Conservation (phyloP, 2,888 invertebrate species). For the Napeogenes sylphis region DNA sequence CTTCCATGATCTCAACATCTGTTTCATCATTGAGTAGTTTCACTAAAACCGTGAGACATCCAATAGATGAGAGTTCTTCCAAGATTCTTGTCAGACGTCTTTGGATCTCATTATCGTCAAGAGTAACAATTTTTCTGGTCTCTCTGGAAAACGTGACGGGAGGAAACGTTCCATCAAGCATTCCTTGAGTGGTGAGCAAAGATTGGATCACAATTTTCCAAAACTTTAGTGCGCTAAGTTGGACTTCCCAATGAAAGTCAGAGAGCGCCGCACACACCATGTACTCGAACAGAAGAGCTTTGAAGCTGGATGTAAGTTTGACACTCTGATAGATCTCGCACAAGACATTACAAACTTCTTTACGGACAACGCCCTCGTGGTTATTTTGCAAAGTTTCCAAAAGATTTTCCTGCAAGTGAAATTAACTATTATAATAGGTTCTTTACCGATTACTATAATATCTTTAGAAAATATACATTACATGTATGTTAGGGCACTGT, state of each 20-base stretch:
- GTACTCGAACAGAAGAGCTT: slow-evolving; percentile 78
- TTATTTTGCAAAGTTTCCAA: slow-evolving; percentile 80
- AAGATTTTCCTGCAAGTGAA: slow-evolving; percentile 65
- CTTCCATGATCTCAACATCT: slow-evolving; percentile 83
- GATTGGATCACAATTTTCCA: slow-evolving; percentile 83
- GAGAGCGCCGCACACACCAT: slow-evolving; percentile 82
- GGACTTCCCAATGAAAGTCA: slow-evolving; percentile 91
- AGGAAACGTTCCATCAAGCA: slow-evolving; percentile 89
- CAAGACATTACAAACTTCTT: slow-evolving; percentile 83
- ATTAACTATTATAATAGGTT: too few relatives aligned
- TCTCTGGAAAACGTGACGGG: slow-evolving; percentile 88
- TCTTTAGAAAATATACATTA: slow-evolving; percentile 46
- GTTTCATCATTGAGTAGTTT: slow-evolving; percentile 82
- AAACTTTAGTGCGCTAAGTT: slow-evolving; percentile 82
- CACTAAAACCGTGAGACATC: slow-evolving; percentile 83
- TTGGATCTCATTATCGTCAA: slow-evolving; percentile 82
- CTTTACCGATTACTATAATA: too few relatives aligned
- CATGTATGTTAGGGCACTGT: slow-evolving; percentile 79
- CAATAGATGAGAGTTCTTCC: slow-evolving; percentile 81
- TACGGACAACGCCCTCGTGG: slow-evolving; percentile 86
- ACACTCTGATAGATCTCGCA: slow-evolving; percentile 81
- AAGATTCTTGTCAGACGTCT: slow-evolving; percentile 81
- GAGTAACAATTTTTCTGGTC: slow-evolving; percentile 84
- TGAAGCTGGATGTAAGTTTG: slow-evolving; percentile 74
- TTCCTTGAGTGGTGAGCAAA: slow-evolving; percentile 85